A percentile compares a stretch with the other conserved stretches of the same genome.
Conservation (phyloP, 2,888 invertebrate genomes). For the Thalpophila matura region DNA sequence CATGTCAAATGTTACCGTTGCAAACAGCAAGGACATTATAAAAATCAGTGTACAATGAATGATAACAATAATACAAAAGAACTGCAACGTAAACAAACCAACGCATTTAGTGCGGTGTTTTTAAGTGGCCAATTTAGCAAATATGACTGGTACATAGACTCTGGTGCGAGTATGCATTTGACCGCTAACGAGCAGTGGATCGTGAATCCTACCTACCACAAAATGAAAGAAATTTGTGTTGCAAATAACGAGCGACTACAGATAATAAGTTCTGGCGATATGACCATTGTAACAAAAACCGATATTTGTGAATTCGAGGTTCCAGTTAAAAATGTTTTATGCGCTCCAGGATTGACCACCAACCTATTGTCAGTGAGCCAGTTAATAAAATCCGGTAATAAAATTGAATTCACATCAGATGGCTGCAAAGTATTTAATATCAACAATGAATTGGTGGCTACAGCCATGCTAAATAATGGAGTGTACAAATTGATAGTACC, state of each 20-base stretch:
- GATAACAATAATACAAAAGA: not conserved
- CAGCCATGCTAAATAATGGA: not conserved
- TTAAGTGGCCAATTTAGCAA: not conserved
- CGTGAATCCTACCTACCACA: not conserved
- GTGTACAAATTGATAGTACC: not conserved
- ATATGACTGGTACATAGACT: not conserved
- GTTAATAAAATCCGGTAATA: conserved; percentile 1
- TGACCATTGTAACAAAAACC: not conserved
- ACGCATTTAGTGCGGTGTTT: not conserved
- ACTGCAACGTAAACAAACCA: not conserved
- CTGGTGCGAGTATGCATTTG: not conserved
- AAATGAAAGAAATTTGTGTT: not conserved
- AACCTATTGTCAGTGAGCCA: not conserved
- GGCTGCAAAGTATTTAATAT: not conserved
- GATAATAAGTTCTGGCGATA: not conserved
- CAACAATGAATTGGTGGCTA: not conserved
- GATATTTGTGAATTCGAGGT: not conserved
- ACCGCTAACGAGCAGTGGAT: not conserved
- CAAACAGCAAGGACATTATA: too few relatives aligned
- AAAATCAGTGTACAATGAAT: not conserved
- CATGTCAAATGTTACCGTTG: not conserved
- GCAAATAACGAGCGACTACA: not conserved
- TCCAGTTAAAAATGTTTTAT: not conserved
- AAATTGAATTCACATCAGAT: not conserved
- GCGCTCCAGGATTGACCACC: too few relatives aligned